Percentiles rank a stretch among this genome's conserved stretches.
These are phyloP conservation scores for Myotis findleyi DNA, from an alignment of 2,797 vertebrate genomes.

Conservation along the genomic window DNA sequence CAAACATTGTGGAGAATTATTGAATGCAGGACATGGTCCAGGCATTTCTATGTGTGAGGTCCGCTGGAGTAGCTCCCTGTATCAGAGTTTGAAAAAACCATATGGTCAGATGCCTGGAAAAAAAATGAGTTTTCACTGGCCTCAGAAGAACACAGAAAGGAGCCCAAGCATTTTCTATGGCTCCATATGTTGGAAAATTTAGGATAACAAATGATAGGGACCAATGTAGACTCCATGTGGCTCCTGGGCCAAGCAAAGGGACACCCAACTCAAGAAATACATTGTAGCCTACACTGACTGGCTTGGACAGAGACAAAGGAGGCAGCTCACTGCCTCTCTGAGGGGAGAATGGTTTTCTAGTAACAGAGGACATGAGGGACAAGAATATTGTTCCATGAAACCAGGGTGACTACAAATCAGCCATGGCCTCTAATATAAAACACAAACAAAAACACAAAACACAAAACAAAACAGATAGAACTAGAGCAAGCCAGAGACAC, in stretches of 20 bases:
- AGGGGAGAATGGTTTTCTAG: background rate
- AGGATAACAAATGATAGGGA: background rate
- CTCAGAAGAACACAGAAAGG: background rate
- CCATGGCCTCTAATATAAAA: background rate
- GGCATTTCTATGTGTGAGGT: background rate
- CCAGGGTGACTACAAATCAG: background rate
- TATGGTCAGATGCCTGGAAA: background rate
- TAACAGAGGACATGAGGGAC: background rate
- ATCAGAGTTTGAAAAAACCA: background rate
- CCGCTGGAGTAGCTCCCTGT: background rate
- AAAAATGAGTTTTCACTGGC: background rate
- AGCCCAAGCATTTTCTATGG: background rate
- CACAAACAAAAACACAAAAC: background rate
- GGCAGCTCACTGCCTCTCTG: background rate
- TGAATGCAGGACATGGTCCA: background rate
- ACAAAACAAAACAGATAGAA: background rate
- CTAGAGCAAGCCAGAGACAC: background rate
- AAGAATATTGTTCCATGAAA: background rate
- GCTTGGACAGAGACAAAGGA: background rate
- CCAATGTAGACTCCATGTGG: too few species aligned
- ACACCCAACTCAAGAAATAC: background rate
- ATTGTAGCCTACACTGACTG: background rate
- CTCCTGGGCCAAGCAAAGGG: background rate
- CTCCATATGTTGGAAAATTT: background rate
- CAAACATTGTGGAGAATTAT: background rate